Evolutionary conservation across 1,140 invertebrate species (phyloP).

Genomic region (Portunus trituberculatus): DNA sequence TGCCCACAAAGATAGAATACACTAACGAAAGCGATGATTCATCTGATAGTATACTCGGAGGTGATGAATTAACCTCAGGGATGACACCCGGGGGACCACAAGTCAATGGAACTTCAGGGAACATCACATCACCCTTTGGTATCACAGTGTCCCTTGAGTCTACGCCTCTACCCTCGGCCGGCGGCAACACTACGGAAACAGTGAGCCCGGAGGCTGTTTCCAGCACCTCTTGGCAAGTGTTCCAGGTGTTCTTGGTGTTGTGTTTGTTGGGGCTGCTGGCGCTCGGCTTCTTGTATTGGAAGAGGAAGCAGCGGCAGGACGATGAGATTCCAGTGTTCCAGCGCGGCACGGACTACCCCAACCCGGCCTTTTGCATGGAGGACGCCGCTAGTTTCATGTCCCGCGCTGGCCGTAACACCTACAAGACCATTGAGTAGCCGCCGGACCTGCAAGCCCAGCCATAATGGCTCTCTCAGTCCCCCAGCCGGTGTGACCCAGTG

Average conservation of each 20-base stretch:
- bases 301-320: slow-evolving; percentile 57
- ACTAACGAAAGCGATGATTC: neutral
- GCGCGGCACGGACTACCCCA: slow-evolving; percentile 60
- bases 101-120: neutral
- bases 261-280: slow-evolving; percentile 33
- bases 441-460: neutral
- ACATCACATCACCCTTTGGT: neutral
- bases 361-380: slow-evolving; percentile 61
- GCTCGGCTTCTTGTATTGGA: slow-evolving; percentile 65
- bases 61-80: neutral
- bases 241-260: slow-evolving; percentile 60
- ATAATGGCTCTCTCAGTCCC: too few relatives aligned
- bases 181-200: neutral
- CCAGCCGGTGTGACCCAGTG: neutral
- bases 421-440: slow-evolving; percentile 66
- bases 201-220: neutral
- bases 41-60: too few relatives aligned
- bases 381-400: slow-evolving; percentile 65
- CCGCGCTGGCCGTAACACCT: slow-evolving; percentile 39
- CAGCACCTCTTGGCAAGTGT: slow-evolving; percentile 48
- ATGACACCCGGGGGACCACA: neutral
- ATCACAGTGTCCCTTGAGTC: neutral
- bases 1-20: too few relatives aligned
- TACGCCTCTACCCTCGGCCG: slow-evolving; percentile 34
- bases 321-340: slow-evolving; percentile 67